Evolutionary conservation across 2,797 vertebrate species (phyloP), one percentile per base, ranked within the genome.

Genomic region (Botia almorhae): DNA sequence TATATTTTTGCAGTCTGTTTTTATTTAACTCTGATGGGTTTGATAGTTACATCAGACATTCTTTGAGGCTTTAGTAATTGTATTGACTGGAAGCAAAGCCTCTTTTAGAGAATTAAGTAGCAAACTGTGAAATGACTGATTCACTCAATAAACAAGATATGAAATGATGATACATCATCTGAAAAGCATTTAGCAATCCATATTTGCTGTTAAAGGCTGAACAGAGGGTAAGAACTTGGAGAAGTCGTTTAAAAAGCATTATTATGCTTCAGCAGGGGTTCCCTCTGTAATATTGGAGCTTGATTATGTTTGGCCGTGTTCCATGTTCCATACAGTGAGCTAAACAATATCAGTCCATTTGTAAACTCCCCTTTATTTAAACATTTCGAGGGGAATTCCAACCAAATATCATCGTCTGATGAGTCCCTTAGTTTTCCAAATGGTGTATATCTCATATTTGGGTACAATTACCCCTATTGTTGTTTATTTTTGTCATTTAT

Each of bases 291-390:
- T 82, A 72, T 69, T 87, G 87, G 85, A 86, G 85, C 85, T 86
- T 91, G 90, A 94, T 93, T 91, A 88, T 89, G 84, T 79, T 89
- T 92, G 91, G 91, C 90, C 85, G 80, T 53, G 63, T 67, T 91
- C 90, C 91, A 91, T 80, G 26, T 50, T 26, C 87, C 91, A 90
- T 91, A 87, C 90, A 90, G 92, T 88, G 86, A 92, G 85, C 86
- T 89, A 91, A 92, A 92, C 87, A 92, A 87, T 89, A 91, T 92
- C 89, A 90, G 84, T 82, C 85, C 85, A 88, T 91, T 85, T 36
- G 80, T 89, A 88, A 92, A 92, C 89, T 90, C 87, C 79, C 84
- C 88, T 89, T 91, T 87, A 92, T 91, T 91, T 88, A 79, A 90
- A 86, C 78, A 74, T 83, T 72, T 84, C 33, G 10, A 36, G 50